phyloP scores from a whole-genome alignment of 2,113 vertebrate genomes.

The Strix uralensis region DNA sequence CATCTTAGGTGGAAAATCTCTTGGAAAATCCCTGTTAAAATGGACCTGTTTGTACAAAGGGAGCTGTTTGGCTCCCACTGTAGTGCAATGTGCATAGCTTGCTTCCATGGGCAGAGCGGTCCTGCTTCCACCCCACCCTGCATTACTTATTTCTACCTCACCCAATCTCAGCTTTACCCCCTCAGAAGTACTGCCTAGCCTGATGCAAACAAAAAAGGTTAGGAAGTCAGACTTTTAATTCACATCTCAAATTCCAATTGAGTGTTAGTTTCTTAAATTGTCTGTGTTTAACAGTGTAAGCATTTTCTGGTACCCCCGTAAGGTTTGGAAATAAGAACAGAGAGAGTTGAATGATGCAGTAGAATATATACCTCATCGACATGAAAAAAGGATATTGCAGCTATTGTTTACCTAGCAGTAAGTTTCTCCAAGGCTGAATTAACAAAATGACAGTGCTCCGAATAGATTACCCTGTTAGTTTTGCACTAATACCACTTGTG shows the following conservation, averaged over 20 bases:
- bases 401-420: not conserved
- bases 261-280: not conserved
- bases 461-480: not conserved
- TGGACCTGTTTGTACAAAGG: not conserved
- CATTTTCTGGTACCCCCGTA: not conserved
- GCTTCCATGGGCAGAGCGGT: not conserved
- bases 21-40: not conserved
- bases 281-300: not conserved
- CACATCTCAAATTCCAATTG: not conserved
- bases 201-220: not conserved
- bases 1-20: not conserved
- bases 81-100: not conserved
- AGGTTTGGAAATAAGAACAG: not conserved
- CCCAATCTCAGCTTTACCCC: not conserved
- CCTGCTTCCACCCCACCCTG: not conserved
- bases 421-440: not conserved
- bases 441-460: not conserved
- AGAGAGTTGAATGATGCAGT: not conserved
- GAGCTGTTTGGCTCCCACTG: not conserved
- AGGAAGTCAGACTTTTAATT: not conserved
- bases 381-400: not conserved
- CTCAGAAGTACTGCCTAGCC: not conserved
- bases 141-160: not conserved
- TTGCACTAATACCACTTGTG: not conserved
- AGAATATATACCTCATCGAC: not conserved